A percentile compares a stretch with the other conserved stretches of the same genome.
phyloP scores from a whole-genome alignment of 2,888 invertebrate species.

The Zaprionus obscuricornis region DNA sequence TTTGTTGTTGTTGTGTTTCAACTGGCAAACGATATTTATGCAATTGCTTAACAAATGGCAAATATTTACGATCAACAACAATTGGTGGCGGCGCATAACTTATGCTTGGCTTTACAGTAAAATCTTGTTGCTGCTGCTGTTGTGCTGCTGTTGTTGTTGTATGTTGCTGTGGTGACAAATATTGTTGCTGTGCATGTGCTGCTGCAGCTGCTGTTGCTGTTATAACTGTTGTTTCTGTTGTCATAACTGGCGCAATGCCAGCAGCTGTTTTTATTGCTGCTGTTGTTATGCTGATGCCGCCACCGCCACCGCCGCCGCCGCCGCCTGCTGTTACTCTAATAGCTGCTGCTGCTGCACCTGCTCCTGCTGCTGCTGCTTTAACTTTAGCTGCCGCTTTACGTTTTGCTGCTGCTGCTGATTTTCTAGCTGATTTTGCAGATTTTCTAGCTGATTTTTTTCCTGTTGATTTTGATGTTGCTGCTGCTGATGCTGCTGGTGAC shows the following conservation, averaged over 20 bases:
- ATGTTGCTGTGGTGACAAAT: conserved; percentile 6
- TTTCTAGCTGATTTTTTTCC: not conserved
- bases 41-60: no score
- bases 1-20: no score
- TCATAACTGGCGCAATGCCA: no score
- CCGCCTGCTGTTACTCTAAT: not conserved
- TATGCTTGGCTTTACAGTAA: no score
- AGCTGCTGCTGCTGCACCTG: not conserved
- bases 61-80: no score
- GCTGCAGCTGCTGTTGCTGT: conserved; percentile 10
- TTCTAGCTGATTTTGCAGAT: not conserved
- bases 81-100: no score
- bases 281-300: not conserved
- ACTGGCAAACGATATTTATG: no score
- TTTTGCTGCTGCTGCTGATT: not conserved
- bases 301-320: not conserved
- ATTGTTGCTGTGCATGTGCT: conserved; percentile 7
- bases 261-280: not conserved
- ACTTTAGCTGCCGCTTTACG: no score
- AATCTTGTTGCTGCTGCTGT: no score
- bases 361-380: not conserved
- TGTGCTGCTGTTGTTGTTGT: conserved; percentile 7
- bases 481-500: not conserved
- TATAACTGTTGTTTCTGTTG: conserved; percentile 8
- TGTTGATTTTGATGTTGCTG: not conserved